Evolutionary conservation across 2,113 vertebrate species (phyloP).

Genomic region (Forbesichthys papilliferus): DNA sequence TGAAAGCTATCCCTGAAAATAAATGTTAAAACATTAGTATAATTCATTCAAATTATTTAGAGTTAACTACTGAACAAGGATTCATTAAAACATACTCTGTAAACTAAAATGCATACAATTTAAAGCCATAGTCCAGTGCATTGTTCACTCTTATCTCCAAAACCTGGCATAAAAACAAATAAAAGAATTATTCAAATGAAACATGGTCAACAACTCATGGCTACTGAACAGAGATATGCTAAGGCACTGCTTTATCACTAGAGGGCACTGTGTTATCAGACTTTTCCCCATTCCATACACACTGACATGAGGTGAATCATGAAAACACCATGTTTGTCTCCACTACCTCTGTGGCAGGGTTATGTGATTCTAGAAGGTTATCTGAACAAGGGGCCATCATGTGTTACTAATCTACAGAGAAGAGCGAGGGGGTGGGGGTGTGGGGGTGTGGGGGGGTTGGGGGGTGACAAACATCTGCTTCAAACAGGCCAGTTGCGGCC

Average conservation of each 20-base stretch:
- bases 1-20: too few species aligned
- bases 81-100: background rate
- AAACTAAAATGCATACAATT: background rate
- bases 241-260: slow-evolving; percentile 38
- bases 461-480: slow-evolving; percentile 58
- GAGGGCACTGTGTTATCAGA: slow-evolving; percentile 67
- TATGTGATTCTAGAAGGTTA: slow-evolving; percentile 49
- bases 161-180: slow-evolving; percentile 3
- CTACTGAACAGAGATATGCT: too few species aligned
- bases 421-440: slow-evolving; percentile 12
- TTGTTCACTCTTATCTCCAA: slow-evolving; percentile 11
- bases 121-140: background rate
- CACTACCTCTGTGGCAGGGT: slow-evolving; percentile 31
- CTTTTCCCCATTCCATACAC: slow-evolving; percentile 11
- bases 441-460: slow-evolving; percentile 12
- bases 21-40: too few species aligned
- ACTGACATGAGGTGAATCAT: slow-evolving; percentile 27
- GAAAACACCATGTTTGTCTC: slow-evolving; percentile 15
- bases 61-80: too few species aligned
- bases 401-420: slow-evolving; percentile 65
- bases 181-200: background rate
- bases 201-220: background rate
- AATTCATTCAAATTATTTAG: too few species aligned
- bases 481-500: slow-evolving; percentile 22
- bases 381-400: slow-evolving; percentile 55